These are phyloP conservation scores for Epinephelus awoara DNA, from an alignment of 2,797 vertebrate genomes.

Conservation along the genomic window DNA sequence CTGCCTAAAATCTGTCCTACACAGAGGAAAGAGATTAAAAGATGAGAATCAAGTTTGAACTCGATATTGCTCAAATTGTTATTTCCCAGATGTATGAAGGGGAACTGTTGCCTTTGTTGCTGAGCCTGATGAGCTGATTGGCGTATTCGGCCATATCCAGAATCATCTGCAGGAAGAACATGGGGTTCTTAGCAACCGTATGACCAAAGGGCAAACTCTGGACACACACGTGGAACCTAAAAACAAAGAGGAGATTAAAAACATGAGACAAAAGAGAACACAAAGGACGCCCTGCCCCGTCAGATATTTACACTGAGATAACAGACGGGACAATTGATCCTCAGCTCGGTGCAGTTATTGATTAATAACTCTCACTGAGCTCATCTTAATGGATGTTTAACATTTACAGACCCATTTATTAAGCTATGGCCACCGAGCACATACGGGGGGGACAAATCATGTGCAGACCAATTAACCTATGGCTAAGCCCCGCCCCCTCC, in stretches of 20 bases:
- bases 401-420: constrained; percentile 2
- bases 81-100: neutral
- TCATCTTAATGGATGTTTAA: neutral
- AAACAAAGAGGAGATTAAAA: constrained; percentile 19
- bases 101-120: constrained; percentile 86
- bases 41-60: neutral
- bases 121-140: constrained; percentile 85
- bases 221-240: constrained; percentile 93
- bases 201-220: constrained; percentile 91
- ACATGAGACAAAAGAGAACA: neutral
- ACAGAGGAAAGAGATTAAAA: neutral
- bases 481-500: no score
- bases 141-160: constrained; percentile 84
- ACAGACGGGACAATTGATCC: neutral
- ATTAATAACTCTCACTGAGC: neutral
- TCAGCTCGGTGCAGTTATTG: constrained; percentile 21
- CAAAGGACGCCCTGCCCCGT: neutral
- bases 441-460: neutral
- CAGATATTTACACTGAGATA: constrained; percentile 33
- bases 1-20: constrained; percentile 72
- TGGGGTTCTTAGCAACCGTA: constrained; percentile 87
- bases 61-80: neutral
- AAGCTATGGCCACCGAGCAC: neutral
- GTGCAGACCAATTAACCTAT: no score
- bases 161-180: constrained; percentile 90